These are phyloP conservation scores for Muscicapa striata DNA, from an alignment of 2,797 vertebrate genomes.

Conservation along the genomic window DNA sequence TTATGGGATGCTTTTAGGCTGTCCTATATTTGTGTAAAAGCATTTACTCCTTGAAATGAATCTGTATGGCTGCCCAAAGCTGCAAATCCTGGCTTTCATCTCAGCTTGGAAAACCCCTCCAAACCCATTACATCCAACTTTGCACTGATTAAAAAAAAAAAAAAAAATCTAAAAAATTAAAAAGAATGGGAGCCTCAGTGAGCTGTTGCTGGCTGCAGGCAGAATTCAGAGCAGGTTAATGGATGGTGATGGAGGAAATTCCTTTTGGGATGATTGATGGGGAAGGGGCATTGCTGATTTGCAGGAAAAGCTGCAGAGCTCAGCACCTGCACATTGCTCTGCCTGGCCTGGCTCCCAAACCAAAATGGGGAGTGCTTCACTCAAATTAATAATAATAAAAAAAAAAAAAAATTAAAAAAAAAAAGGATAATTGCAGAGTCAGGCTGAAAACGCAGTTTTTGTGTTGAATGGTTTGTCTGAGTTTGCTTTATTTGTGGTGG, in stretches of 20 bases:
- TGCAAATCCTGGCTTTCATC: background rate
- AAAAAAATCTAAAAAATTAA: background rate
- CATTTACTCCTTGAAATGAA: background rate
- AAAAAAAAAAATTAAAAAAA: too few relatives aligned
- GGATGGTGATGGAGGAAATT: constrained; percentile 55
- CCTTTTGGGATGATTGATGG: constrained; percentile 67
- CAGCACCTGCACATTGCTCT: constrained; percentile 68
- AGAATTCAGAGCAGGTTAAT: constrained; percentile 39
- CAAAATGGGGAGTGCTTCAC: background rate
- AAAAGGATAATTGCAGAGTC: background rate
- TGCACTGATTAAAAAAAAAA: background rate
- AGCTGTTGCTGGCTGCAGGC: constrained; percentile 19
- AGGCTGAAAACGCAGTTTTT: too few relatives aligned
- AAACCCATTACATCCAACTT: background rate
- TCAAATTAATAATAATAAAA: background rate
- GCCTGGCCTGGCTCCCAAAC: constrained; percentile 56
- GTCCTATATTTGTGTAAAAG: background rate
- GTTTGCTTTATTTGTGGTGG: background rate
- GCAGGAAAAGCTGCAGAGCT: constrained; percentile 65
- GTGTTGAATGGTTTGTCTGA: background rate
- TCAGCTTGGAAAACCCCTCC: background rate
- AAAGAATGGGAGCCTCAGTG: background rate
- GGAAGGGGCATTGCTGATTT: constrained; percentile 66
- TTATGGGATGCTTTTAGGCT: background rate
- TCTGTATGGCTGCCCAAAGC: background rate